Evolutionary conservation across 1,140 invertebrate species (phyloP).

Genomic region (Lepidostoma basale): DNA sequence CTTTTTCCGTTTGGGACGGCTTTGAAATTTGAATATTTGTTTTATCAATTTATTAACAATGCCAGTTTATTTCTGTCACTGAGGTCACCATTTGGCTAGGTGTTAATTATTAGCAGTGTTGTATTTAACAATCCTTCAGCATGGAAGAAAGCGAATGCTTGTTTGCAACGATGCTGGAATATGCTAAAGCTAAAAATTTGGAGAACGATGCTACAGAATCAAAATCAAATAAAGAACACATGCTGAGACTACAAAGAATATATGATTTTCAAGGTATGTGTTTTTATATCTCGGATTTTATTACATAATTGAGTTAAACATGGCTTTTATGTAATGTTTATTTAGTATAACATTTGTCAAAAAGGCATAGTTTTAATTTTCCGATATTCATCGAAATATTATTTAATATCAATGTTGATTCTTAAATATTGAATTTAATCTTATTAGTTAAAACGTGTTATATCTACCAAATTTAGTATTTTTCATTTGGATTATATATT

Average conservation of each 20-base stretch:
- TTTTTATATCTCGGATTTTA: too few species aligned
- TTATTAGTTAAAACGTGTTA: too few species aligned
- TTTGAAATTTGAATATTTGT: conserved; percentile 40
- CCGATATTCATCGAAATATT: too few species aligned
- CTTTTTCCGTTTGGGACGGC: conserved; percentile 30
- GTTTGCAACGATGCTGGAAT: conserved; percentile 31
- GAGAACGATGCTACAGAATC: conserved; percentile 23
- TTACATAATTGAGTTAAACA: too few species aligned
- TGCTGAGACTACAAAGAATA: conserved; percentile 31
- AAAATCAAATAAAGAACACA: conserved; percentile 27
- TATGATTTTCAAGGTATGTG: conserved; percentile 37
- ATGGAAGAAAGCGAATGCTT: conserved; percentile 32
- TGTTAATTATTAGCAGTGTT: conserved; percentile 15
- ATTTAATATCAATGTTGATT: too few species aligned
- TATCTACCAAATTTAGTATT: too few species aligned
- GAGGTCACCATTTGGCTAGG: conserved; percentile 24
- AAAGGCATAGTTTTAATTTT: too few species aligned
- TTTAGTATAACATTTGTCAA: too few species aligned
- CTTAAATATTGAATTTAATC: too few species aligned
- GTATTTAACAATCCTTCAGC: conserved; percentile 1
- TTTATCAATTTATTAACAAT: conserved; percentile 38
- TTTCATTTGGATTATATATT: too few species aligned
- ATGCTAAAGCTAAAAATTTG: conserved; percentile 3
- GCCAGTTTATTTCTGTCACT: conserved; percentile 29
- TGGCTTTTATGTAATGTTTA: too few species aligned